Percentiles rank a stretch among this genome's conserved stretches.
These are phyloP conservation scores for Malthinus flaveolus DNA, from an alignment of 2,888 invertebrate species.

Conservation along the genomic window DNA sequence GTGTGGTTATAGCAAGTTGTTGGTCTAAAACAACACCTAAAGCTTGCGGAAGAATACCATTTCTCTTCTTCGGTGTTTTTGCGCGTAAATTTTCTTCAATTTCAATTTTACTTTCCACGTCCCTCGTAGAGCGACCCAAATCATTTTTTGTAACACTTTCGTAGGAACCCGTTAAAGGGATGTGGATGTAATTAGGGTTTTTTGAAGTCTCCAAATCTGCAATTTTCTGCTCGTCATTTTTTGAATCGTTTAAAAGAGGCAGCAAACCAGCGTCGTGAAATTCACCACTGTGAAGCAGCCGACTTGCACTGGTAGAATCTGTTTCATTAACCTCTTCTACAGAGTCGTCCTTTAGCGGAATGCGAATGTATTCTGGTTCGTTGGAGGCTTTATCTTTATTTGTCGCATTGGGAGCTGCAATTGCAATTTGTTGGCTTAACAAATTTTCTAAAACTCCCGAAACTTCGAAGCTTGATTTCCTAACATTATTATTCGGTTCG, in stretches of 20 bases:
- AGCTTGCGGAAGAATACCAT: slow-evolving; percentile 10
- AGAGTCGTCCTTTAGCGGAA: slow-evolving; percentile 31
- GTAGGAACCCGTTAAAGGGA: not conserved
- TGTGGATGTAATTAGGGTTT: not conserved
- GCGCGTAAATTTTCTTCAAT: not conserved
- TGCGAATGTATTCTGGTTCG: slow-evolving; percentile 31
- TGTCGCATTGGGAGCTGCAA: slow-evolving; percentile 8
- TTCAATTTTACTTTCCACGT: not conserved
- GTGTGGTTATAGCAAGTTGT: slow-evolving; percentile 19
- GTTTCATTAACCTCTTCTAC: not conserved
- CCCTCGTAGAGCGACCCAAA: not conserved
- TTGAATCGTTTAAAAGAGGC: not conserved
- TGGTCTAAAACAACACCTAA: slow-evolving; percentile 13
- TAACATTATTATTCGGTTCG: not conserved
- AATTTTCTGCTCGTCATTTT: not conserved
- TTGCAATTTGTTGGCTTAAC: slow-evolving; percentile 15
- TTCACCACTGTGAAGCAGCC: slow-evolving; percentile 53
- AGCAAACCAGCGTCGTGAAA: slow-evolving; percentile 57
- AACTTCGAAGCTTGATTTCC: not conserved
- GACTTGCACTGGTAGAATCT: slow-evolving; percentile 50
- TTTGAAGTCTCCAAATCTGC: not conserved
- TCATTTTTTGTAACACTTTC: not conserved
- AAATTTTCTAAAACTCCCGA: slow-evolving; percentile 7
- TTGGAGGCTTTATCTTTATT: slow-evolving; percentile 7
- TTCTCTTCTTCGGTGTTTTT: not conserved